Evolutionary conservation across 2,797 vertebrate species (phyloP).

Genomic region (Peromyscus attwateri): DNA sequence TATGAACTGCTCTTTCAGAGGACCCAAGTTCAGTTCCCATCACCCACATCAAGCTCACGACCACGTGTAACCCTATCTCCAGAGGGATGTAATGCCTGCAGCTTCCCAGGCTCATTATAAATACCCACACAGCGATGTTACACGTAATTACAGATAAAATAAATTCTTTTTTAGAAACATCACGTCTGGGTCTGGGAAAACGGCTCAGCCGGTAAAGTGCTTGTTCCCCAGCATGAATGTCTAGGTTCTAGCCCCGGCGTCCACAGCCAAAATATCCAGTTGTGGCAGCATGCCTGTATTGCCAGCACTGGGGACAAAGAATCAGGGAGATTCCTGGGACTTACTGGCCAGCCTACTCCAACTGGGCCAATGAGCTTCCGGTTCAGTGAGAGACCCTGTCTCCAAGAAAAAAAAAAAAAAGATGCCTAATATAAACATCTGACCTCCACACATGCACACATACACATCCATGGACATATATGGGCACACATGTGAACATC

Average conservation of each 20-base stretch:
- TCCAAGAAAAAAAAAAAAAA: neutral
- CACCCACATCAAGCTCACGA: neutral
- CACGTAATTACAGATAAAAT: neutral
- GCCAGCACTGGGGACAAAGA: neutral
- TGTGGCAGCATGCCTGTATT: neutral
- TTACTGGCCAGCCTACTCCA: too few relatives aligned
- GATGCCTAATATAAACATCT: neutral
- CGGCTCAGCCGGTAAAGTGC: neutral
- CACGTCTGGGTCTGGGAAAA: neutral
- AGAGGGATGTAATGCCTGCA: neutral
- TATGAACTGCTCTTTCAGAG: neutral
- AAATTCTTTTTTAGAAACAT: neutral
- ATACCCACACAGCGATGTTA: too few relatives aligned
- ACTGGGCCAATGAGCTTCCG: neutral
- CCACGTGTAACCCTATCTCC: neutral
- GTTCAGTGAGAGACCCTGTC: neutral
- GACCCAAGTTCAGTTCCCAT: neutral
- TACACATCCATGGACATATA: neutral
- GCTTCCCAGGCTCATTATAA: neutral
- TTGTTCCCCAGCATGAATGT: neutral
- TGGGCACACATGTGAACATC: too few relatives aligned
- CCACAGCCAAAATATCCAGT: neutral
- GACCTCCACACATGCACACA: neutral
- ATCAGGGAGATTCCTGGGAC: neutral
- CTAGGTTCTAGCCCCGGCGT: neutral